Evolutionary conservation across 2,888 invertebrate genomes (phyloP).

Genomic region (Ernsta delagoae): DNA sequence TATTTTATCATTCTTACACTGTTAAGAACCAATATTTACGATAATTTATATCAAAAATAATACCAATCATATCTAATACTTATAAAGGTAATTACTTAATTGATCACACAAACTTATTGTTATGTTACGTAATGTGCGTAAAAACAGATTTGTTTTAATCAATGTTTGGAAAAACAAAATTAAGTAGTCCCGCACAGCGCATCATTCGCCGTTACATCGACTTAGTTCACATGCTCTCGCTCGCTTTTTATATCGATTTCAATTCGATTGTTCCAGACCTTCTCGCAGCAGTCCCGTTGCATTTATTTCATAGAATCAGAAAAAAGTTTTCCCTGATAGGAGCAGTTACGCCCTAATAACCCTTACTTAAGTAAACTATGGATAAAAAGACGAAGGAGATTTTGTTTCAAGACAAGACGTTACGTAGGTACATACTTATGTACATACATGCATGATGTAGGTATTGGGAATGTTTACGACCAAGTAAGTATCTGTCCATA

Average conservation of each 20-base stretch:
- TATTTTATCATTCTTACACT: not conserved
- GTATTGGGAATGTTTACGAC: too few relatives aligned
- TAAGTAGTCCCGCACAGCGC: constrained; percentile 27
- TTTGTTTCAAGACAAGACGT: too few relatives aligned
- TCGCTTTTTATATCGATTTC: constrained; percentile 52
- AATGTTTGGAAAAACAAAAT: constrained; percentile 14
- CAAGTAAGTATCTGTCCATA: too few relatives aligned
- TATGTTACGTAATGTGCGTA: not conserved
- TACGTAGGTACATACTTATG: too few relatives aligned
- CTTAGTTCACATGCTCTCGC: constrained; percentile 60
- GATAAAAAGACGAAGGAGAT: not conserved
- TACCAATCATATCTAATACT: too few relatives aligned
- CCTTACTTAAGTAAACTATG: not conserved
- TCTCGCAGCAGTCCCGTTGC: constrained; percentile 49
- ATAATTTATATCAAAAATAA: too few relatives aligned
- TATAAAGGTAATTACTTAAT: too few relatives aligned
- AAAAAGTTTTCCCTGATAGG: not conserved
- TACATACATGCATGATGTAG: too few relatives aligned
- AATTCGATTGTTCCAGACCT: constrained; percentile 53
- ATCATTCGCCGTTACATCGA: constrained; percentile 45
- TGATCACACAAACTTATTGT: not conserved
- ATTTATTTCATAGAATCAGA: constrained; percentile 34
- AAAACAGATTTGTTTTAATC: not conserved
- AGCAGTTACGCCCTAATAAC: not conserved
- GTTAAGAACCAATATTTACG: too few relatives aligned